Evolutionary conservation across 1,140 invertebrate species (phyloP).

Genomic region (Trichoplusia ni): DNA sequence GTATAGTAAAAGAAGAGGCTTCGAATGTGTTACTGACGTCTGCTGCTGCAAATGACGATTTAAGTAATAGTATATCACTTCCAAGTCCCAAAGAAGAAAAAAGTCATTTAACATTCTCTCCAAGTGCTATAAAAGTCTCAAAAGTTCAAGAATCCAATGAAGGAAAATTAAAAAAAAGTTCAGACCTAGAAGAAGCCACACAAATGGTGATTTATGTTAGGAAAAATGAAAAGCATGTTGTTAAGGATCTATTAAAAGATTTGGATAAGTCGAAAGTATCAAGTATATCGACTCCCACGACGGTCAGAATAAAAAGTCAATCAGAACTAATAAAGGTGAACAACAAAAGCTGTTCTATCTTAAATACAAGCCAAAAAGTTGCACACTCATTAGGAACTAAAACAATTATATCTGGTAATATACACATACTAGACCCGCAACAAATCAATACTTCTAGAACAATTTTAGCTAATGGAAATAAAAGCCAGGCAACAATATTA

Average conservation of each 20-base stretch:
- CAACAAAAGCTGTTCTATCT: conserved; percentile 77
- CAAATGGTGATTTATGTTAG: conserved; percentile 78
- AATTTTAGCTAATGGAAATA: conserved; percentile 77
- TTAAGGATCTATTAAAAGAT: conserved; percentile 82
- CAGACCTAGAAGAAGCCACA: conserved; percentile 73
- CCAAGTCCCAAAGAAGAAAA: conserved; percentile 82
- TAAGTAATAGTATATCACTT: conserved; percentile 66
- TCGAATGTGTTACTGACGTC: conserved; percentile 76
- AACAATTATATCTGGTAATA: conserved; percentile 81
- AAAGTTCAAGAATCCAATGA: conserved; percentile 74
- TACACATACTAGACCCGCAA: conserved; percentile 79
- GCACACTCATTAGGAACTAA: conserved; percentile 75
- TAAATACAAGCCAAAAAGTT: conserved; percentile 77
- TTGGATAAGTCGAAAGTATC: conserved; percentile 67
- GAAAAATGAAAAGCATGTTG: conserved; percentile 81
- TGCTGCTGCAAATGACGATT: conserved; percentile 63
- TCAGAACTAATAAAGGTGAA: conserved; percentile 75
- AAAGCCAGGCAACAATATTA: conserved; percentile 78
- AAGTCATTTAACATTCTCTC: conserved; percentile 86
- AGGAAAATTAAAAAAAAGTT: conserved; percentile 67
- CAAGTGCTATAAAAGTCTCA: conserved; percentile 83
- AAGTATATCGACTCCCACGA: conserved; percentile 52
- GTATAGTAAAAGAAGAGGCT: conserved; percentile 75
- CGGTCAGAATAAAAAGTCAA: conserved; percentile 74
- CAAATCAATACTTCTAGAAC: conserved; percentile 71